phyloP scores from a whole-genome alignment of 2,888 invertebrate species.

The Hydroisotoma schaefferi region DNA sequence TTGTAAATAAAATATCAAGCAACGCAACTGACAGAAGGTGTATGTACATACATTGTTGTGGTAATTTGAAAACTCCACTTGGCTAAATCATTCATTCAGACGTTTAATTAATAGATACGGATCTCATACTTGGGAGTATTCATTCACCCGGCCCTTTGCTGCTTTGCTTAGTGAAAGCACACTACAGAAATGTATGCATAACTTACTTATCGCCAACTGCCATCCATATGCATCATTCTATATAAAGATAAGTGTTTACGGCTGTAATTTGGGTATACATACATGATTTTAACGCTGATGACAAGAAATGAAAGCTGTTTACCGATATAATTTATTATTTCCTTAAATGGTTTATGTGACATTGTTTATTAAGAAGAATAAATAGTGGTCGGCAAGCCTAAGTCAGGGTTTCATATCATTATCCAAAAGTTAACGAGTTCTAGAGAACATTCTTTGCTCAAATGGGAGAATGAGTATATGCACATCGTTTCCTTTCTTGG shows the following conservation, averaged over 20 bases:
- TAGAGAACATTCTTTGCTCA: neutral
- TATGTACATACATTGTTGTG: too few relatives aligned
- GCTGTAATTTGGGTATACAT: too few relatives aligned
- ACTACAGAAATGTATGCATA: too few relatives aligned
- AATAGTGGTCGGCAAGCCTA: neutral
- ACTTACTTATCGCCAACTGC: neutral
- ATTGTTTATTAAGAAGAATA: neutral
- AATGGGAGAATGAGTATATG: too few relatives aligned
- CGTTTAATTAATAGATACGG: constrained; percentile 8
- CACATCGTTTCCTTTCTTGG: too few relatives aligned
- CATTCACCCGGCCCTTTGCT: too few relatives aligned
- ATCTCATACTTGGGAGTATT: neutral
- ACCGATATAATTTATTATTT: constrained; percentile 3
- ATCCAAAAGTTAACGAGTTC: constrained; percentile 1
- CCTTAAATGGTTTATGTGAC: neutral
- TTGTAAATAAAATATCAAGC: too few relatives aligned
- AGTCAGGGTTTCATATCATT: neutral
- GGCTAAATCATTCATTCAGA: neutral
- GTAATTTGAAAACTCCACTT: neutral
- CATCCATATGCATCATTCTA: neutral
- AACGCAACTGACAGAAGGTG: too few relatives aligned
- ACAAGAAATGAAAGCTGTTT: neutral
- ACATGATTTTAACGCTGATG: neutral
- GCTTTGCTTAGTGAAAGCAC: too few relatives aligned
- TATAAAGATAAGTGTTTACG: neutral